phyloP scores from a whole-genome alignment of 2,797 vertebrate genomes.

The Siniperca scherzeri region DNA sequence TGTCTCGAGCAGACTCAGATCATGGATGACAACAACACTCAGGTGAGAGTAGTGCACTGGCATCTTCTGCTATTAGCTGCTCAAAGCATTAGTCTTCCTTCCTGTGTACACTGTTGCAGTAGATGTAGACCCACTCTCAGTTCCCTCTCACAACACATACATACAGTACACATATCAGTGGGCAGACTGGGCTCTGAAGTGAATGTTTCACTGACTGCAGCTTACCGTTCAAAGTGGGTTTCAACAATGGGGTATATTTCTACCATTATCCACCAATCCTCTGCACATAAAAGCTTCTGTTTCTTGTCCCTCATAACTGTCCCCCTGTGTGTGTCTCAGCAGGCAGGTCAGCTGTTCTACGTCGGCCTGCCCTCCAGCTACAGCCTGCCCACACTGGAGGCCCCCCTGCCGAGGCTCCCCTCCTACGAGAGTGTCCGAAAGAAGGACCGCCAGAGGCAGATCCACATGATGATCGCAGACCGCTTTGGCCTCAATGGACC shows the following conservation, averaged over 20 bases:
- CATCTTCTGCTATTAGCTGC: conserved; percentile 7
- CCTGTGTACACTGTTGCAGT: background rate
- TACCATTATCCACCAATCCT: background rate
- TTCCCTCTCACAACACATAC: background rate
- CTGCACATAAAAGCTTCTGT: conserved; percentile 26
- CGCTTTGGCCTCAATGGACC: conserved; percentile 86
- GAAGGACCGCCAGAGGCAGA: conserved; percentile 90
- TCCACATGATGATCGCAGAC: conserved; percentile 89
- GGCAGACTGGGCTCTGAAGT: background rate
- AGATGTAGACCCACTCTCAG: background rate
- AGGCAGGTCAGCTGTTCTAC: conserved; percentile 86
- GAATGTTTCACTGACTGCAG: background rate
- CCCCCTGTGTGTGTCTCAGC: conserved; percentile 39
- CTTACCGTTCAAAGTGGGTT: background rate
- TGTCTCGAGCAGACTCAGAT: conserved; percentile 67
- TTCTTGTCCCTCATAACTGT: conserved; percentile 28
- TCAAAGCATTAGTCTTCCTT: background rate
- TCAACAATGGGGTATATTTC: conserved; percentile 2
- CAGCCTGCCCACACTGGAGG: conserved; percentile 81
- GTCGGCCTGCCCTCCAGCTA: conserved; percentile 87
- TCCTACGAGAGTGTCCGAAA: conserved; percentile 89
- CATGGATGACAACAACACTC: conserved; percentile 54
- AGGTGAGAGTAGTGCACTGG: conserved; percentile 59
- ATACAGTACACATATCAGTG: background rate
- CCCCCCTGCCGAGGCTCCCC: conserved; percentile 83